These are phyloP conservation scores for Tricholaema leucomelas DNA, from an alignment of 2,113 vertebrate species.

Conservation along the genomic window DNA sequence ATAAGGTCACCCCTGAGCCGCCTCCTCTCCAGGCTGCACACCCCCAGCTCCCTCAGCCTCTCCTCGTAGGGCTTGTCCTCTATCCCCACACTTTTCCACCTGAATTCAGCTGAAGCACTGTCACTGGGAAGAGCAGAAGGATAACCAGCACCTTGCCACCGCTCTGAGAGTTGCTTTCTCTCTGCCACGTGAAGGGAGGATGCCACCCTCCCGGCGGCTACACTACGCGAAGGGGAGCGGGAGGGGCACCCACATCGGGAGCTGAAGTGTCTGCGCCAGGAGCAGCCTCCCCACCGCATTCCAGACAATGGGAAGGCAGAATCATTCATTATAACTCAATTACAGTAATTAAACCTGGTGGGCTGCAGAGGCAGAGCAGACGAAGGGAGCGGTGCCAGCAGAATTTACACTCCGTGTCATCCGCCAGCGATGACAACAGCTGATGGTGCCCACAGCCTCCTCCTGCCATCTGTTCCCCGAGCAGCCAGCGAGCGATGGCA, in stretches of 20 bases:
- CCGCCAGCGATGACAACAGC: constrained; percentile 73
- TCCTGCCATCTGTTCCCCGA: constrained; percentile 75
- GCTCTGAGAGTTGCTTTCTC: neutral
- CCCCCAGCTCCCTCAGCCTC: too few species aligned
- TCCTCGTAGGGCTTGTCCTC: too few species aligned
- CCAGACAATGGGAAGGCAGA: constrained; percentile 65
- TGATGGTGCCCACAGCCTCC: constrained; percentile 53
- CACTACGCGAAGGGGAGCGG: constrained; percentile 19
- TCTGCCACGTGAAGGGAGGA: neutral
- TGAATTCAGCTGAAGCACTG: neutral
- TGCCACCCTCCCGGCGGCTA: constrained; percentile 18
- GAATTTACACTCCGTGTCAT: constrained; percentile 73
- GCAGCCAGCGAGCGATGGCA: neutral
- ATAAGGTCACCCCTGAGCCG: too few species aligned
- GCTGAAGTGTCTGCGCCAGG: neutral
- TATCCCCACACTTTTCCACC: neutral
- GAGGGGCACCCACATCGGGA: neutral
- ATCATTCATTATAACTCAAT: constrained; percentile 81
- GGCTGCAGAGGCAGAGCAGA: constrained; percentile 71
- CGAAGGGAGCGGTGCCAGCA: constrained; percentile 70
- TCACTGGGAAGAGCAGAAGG: neutral
- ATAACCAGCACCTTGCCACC: neutral
- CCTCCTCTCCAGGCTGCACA: too few species aligned
- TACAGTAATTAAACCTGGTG: constrained; percentile 80
- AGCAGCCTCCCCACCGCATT: constrained; percentile 34